Percentiles rank a stretch among this genome's conserved stretches.
Evolutionary conservation across 2,113 vertebrate genomes (phyloP).

Genomic region (Oreochromis niloticus): DNA sequence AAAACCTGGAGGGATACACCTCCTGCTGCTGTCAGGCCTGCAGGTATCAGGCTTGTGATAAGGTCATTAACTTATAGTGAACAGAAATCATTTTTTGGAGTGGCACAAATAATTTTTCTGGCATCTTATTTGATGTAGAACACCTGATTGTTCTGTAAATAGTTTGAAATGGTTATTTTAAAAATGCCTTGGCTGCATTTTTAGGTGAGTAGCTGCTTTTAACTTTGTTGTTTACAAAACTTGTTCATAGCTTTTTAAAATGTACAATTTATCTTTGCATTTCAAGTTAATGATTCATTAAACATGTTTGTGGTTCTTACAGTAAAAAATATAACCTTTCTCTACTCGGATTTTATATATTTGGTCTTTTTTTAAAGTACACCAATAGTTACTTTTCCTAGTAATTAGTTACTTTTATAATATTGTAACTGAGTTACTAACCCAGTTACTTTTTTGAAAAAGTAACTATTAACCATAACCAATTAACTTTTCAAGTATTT

Average conservation of each 20-base stretch:
- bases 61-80: not conserved
- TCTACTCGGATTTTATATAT: not conserved
- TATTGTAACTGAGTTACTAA: not conserved
- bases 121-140: fast-evolving
- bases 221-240: not conserved
- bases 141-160: not conserved
- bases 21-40: not conserved
- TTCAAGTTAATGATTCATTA: not conserved
- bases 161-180: fast-evolving
- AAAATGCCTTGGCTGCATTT: fast-evolving
- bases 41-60: not conserved
- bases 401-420: not conserved
- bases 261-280: fast-evolving
- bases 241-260: not conserved
- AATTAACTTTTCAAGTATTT: not conserved
- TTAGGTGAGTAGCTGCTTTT: not conserved
- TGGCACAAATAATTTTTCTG: not conserved
- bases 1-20: not conserved
- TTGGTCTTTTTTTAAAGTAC: not conserved
- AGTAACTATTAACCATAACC: not conserved
- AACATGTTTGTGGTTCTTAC: not conserved
- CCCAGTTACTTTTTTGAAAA: not conserved
- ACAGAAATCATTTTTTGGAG: not conserved
- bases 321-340: not conserved
- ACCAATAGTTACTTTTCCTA: not conserved